Evolutionary conservation across 1,140 invertebrate genomes (phyloP).

Genomic region (Drosophila tropicalis): DNA sequence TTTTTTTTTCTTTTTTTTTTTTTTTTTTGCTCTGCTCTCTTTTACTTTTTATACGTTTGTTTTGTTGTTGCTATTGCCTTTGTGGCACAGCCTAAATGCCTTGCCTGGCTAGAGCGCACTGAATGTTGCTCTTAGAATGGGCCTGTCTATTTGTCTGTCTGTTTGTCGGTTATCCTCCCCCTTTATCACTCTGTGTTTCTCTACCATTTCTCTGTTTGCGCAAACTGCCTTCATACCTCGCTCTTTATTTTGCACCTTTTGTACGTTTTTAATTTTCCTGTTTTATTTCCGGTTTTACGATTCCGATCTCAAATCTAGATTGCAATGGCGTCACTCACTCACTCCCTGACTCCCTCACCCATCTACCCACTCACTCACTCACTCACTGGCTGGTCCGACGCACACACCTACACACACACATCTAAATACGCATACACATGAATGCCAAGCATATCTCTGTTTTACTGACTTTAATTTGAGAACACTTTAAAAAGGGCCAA

Average conservation of each 20-base stretch:
- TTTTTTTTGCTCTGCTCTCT: conserved; percentile 35
- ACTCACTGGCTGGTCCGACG: neutral
- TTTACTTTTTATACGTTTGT: conserved; percentile 48
- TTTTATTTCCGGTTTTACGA: conserved; percentile 83
- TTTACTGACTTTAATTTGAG: conserved; percentile 33
- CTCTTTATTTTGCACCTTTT: conserved; percentile 79
- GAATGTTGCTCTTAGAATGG: conserved; percentile 57
- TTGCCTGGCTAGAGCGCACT: conserved; percentile 16
- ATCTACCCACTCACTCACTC: neutral
- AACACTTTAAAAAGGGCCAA: conserved; percentile 37
- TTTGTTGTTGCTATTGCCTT: conserved; percentile 13
- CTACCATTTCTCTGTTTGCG: conserved; percentile 59
- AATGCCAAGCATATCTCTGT: conserved; percentile 31
- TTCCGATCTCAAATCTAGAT: conserved; percentile 82
- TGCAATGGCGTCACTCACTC: conserved; percentile 57
- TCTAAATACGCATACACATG: neutral
- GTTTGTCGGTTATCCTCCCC: neutral
- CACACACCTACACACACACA: conserved; percentile 10
- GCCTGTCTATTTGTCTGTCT: conserved; percentile 52
- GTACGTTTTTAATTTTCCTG: conserved; percentile 83
- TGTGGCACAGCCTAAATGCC: conserved; percentile 50
- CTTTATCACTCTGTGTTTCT: neutral
- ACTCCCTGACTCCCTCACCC: neutral
- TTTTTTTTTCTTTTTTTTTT: conserved; percentile 47
- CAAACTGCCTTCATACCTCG: conserved; percentile 55